Evolutionary conservation across 2,113 vertebrate genomes (phyloP), one percentile per base, ranked within the genome.

Genomic region (Athene noctua): DNA sequence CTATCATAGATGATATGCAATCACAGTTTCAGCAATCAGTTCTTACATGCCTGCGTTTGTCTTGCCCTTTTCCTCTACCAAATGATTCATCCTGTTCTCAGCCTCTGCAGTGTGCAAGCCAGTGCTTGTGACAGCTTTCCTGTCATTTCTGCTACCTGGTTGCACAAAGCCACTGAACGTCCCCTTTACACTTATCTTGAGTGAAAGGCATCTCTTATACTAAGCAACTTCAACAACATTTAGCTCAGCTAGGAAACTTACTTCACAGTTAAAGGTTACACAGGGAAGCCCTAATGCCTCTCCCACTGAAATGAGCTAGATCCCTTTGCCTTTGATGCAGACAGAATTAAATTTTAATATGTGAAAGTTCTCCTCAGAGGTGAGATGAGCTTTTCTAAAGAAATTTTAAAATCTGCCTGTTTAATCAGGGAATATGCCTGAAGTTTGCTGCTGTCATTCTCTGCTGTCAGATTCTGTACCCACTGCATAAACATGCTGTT

Each of bases 21-120:
- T 92, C 91, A 92, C 27, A 51, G 44, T 51, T 86, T 59, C 84
- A 75, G 89, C 93, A 94, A 94, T 91, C 91, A 92, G 54, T n/a
- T 74, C 95, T 75, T 75, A 89, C 13, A 44, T 36, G 57, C 40
- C 77, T 79, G 83, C 66, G 14, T 89, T 90, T 87, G 55, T 79
- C 86, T 71, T 81, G 61, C 65, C 52, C 36, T 85, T 90, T 62
- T 92, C 20, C 15, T 4, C 40, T 13, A 57, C 71, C 47, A 72
- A 73, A 78, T 42, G 62, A 86, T 88, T 88, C 70, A 72, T 57
- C 63, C 58, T 80, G 9, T 72, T 61, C 80, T 55, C 68, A 80
- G 66, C 15, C 73, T 66, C 79, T 61, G 62, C 59, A 57, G 34
- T 0, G 0, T 44, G 36, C 68, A 78, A 87, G 59, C 21, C 93